phyloP scores from a whole-genome alignment of 2,797 vertebrate species.

The Helarctos malayanus region DNA sequence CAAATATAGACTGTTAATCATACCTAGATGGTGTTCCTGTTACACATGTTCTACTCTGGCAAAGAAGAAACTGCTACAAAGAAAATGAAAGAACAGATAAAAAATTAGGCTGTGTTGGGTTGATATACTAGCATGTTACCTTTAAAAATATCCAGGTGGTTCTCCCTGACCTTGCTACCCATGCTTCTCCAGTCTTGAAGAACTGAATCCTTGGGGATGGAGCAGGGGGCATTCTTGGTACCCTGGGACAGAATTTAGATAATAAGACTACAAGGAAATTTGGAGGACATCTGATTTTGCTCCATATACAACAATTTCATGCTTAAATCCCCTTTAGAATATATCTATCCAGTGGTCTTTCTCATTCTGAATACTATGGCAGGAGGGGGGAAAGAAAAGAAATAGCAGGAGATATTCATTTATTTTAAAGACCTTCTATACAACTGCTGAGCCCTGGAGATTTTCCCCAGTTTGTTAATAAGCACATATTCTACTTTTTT shows the following conservation, averaged over 20 bases:
- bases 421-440: constrained; percentile 13
- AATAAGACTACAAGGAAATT: not conserved
- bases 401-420: not conserved
- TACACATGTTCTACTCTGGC: not conserved
- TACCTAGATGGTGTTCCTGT: not conserved
- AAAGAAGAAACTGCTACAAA: constrained; percentile 6
- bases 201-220: not conserved
- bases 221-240: not conserved
- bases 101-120: not conserved
- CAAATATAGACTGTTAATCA: not conserved
- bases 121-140: not conserved
- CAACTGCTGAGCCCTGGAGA: not conserved
- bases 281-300: not conserved
- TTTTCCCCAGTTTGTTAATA: not conserved
- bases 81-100: not conserved
- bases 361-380: not conserved
- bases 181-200: not conserved
- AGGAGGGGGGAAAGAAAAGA: not conserved
- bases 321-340: not conserved
- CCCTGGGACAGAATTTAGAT: not conserved
- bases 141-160: not conserved
- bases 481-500: not conserved
- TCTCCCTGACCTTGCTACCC: not conserved
- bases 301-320: not conserved
- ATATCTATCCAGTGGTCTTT: not conserved